Conservation (phyloP, 2,888 invertebrate species). For the Villa cingulata region DNA sequence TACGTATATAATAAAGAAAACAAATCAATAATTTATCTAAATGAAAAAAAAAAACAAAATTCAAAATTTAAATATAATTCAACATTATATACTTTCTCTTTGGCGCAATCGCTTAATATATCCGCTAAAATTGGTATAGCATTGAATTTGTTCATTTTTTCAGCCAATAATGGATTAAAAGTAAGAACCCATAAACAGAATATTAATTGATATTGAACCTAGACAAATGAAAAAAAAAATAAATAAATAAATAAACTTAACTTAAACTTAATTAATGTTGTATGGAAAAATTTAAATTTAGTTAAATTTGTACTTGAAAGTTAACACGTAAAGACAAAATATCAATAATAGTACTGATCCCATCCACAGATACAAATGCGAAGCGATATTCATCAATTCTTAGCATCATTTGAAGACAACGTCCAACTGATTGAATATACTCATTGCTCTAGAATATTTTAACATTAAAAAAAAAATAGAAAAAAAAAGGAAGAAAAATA, state of each 20-base stretch:
- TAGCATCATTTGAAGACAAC: conserved; percentile 99
- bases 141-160: conserved; percentile 95
- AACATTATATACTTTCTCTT: conserved; percentile 59
- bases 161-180: conserved; percentile 86
- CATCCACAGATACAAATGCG: conserved; percentile 89
- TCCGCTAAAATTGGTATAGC: conserved; percentile 95
- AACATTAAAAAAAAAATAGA: conserved; percentile 28
- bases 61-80: neutral
- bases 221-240: conserved; percentile 3
- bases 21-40: no score
- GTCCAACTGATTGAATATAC: conserved; percentile 94
- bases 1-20: neutral
- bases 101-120: conserved; percentile 93
- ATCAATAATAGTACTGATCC: conserved; percentile 80
- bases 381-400: conserved; percentile 91
- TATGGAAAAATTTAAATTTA: neutral
- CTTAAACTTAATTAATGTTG: no score
- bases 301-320: conserved; percentile 50
- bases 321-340: conserved; percentile 89
- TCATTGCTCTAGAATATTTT: conserved; percentile 70
- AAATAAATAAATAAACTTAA: neutral
- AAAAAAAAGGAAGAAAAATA: neutral
- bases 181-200: conserved; percentile 99
- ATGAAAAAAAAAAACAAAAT: neutral
- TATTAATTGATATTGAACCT: conserved; percentile 94